Evolutionary conservation across 2,113 vertebrate genomes (phyloP), one percentile per base, ranked within the genome.

Genomic region (Leucosticte australis): DNA sequence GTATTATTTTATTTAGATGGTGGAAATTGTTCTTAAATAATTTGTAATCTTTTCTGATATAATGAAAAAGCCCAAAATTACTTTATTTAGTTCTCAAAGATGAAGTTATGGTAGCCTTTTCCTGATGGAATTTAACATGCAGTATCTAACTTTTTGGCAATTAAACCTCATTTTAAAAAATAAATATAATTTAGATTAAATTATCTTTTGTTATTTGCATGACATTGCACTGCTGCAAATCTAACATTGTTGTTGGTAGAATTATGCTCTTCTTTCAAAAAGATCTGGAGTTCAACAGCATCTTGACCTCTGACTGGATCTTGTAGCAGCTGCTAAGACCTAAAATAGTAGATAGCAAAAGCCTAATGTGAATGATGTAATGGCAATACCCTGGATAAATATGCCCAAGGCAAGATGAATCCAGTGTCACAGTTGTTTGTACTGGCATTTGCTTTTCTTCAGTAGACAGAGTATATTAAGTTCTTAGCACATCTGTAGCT

Each of bases 261-360:
- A 78, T 81, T 78, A 75, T 2, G 8, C 16, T 96, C 42, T 63
- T 91, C 65, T 83, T 88, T 81, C 69, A 68, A 50, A 82, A 87
- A 68, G 37, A 76, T 89, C 86, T 89, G 64, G 92, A 89, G 83
- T 94, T 95, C 88, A 96, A 75, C 88, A 89, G 62, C 39, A 46
- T 94, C 92, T 87, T 96, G 92, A 92, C 93, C 93, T 92, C 92
- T 89, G 47, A 62, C 56, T 67, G 41, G 59, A 46, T 52, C 64
- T 81, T 37, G 18, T 53, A 91, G 55, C 56, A 83, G 79, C 85
- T 89, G 91, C 82, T 53, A 75, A 92, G 49, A 89, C 87, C n/a
- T 82, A 71, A 81, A 94, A 68, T 14, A 86, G 64, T 35, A 19
- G 73, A 78, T 46, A 93, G 68, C 75, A 64, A 63, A 75, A 68